Evolutionary conservation across 2,797 vertebrate species (phyloP).

Genomic region (Sebastes diaconus): DNA sequence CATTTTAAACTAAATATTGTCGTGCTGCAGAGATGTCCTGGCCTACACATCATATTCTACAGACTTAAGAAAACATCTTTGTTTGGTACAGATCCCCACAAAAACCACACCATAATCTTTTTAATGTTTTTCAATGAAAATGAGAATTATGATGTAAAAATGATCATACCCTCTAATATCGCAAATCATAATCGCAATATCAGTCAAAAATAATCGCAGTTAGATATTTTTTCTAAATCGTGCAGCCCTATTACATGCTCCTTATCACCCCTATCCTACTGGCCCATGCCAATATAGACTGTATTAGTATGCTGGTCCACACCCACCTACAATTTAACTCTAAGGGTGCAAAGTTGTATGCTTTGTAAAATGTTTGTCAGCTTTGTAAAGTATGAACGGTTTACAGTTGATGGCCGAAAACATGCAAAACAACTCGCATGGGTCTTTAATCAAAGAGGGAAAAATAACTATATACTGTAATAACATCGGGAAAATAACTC

Average conservation of each 20-base stretch:
- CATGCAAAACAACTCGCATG: background rate
- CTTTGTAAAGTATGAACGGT: background rate
- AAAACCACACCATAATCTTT: too few species aligned
- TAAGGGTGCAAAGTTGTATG: background rate
- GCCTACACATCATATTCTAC: too few species aligned
- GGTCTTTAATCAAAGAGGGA: background rate
- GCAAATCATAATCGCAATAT: too few species aligned
- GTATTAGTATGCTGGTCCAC: background rate
- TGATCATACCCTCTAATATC: too few species aligned
- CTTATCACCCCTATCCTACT: background rate
- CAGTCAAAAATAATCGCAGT: too few species aligned
- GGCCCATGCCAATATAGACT: background rate
- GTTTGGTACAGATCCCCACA: too few species aligned
- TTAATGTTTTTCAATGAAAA: too few species aligned
- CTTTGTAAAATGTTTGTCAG: background rate
- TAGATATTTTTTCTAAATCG: too few species aligned
- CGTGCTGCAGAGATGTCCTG: too few species aligned
- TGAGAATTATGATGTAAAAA: too few species aligned
- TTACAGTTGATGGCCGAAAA: background rate
- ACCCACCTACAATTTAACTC: background rate
- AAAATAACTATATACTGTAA: too few species aligned
- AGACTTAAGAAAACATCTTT: too few species aligned
- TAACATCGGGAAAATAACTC: background rate
- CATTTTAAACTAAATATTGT: accelerated
- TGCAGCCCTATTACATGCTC: background rate